Conservation (phyloP, 2,888 invertebrate genomes). For the Oligia latruncula region DNA sequence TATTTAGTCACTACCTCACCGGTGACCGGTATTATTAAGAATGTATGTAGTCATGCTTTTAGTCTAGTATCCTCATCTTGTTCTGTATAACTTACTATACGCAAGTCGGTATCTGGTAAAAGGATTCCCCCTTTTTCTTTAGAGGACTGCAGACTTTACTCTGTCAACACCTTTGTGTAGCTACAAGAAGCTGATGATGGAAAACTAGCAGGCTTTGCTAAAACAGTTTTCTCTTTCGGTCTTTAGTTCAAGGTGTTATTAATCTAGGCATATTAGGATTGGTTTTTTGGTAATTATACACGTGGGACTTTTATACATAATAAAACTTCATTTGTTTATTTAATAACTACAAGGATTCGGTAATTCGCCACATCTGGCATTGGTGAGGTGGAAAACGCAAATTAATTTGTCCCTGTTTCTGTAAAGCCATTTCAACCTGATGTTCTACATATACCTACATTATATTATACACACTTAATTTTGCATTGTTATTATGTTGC, state of each 20-base stretch:
- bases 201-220: constrained; percentile 1
- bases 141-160: constrained; percentile 34
- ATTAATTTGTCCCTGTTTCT: neutral
- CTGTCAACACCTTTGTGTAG: constrained; percentile 32
- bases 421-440: neutral
- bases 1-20: constrained; percentile 10
- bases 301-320: constrained; percentile 20
- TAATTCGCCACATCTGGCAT: neutral
- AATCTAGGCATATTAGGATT: neutral
- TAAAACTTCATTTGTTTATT: constrained; percentile 22
- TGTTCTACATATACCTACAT: too few species aligned
- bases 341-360: constrained; percentile 20
- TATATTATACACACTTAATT: neutral
- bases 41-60: constrained; percentile 36
- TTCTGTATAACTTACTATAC: neutral
- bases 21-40: constrained; percentile 26
- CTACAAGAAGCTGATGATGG: neutral
- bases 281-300: neutral
- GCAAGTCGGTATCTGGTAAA: constrained; percentile 1
- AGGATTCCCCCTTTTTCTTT: constrained; percentile 25
- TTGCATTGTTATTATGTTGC: constrained; percentile 1
- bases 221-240: constrained; percentile 18
- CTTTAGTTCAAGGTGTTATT: constrained; percentile 24
- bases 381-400: neutral
- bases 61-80: constrained; percentile 9